Percentiles rank a stretch among this genome's conserved stretches.
Conservation (phyloP, 2,797 vertebrate genomes). For the Pipistrellus pygmaeus region DNA sequence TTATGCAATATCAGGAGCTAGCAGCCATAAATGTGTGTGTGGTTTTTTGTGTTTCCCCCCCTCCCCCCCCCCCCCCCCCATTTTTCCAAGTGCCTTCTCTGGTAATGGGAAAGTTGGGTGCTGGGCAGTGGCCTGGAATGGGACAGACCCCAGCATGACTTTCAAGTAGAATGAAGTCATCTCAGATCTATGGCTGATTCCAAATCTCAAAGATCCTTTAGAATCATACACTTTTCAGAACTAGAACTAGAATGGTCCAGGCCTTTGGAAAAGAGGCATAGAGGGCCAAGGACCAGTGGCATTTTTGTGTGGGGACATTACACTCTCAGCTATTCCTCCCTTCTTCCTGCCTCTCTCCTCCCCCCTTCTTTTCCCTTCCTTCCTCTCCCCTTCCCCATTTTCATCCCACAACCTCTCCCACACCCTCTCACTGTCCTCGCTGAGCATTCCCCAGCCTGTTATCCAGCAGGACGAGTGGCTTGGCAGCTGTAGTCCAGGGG, state of each 20-base stretch:
- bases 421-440: slow-evolving; percentile 54
- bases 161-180: neutral
- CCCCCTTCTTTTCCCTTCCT: fast-evolving
- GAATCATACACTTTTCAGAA: neutral
- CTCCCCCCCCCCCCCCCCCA: neutral
- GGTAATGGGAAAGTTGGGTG: neutral
- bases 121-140: neutral
- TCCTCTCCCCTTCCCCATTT: neutral
- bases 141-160: neutral
- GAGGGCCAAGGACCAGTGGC: neutral
- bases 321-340: neutral
- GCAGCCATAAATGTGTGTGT: neutral
- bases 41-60: neutral
- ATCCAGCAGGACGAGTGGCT: slow-evolving; percentile 64
- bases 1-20: neutral
- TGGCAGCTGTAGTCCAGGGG: slow-evolving; percentile 3
- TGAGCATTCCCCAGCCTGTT: slow-evolving; percentile 77
- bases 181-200: neutral
- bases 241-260: neutral
- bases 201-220: neutral
- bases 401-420: neutral
- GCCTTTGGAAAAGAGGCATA: neutral
- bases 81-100: neutral
- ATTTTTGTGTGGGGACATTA: neutral
- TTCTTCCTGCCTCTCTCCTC: neutral